Base-by-base conservation (phyloP, 2,797 vertebrate species). In the Enteromius mattozi region DNA sequence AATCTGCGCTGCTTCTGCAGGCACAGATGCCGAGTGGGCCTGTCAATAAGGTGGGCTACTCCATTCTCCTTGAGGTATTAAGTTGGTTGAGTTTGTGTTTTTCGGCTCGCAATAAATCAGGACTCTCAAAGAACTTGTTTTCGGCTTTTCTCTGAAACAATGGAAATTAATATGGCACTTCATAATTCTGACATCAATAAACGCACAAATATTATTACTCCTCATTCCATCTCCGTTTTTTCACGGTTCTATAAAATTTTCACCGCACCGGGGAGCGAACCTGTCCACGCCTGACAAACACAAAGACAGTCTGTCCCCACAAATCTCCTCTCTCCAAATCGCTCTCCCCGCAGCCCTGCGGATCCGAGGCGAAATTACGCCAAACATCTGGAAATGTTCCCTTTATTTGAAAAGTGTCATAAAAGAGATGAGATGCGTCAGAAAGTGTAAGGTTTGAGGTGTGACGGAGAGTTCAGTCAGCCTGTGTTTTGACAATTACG, bases 301-400 rank as follows among this genome's bases (percentile, higher is more conserved):
- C 83, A 71, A 88, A 75, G 49, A 80, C 87, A 70, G 66, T 87
- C 87, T 87, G 84, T 88, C 88, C 87, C 69, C 80, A 74, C 83
- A 90, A 88, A 90, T 86, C 88, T 88, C 83, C 40, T 87, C 69
- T 83, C 79, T 82, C 56, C 82, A 54, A 56, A 21, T 81, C 86
- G 85, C 85, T 86, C 90, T 91, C 88, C 91, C 86, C 86, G 88
- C 87, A 84, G 56, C 24, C 79, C 85, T 59, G 68, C 59, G 63
- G 75, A 90, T 85, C 83, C 65, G 78, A 66, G 87, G 86, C 81
- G 61, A 87, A 86, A 89, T 87, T 79, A 84, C 85, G 81, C 86
- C 87, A 90, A 91, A 93, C 92, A 93, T 93, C 91, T 91, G 91
- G 91, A 89, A 79, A 89, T 86, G 71, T 77, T 85, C 72, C 75